A percentile compares a stretch with the other conserved stretches of the same genome.
These are phyloP conservation scores for Caenorhabditis brenneri DNA, from an alignment of 1,140 invertebrate species.

Conservation along the genomic window DNA sequence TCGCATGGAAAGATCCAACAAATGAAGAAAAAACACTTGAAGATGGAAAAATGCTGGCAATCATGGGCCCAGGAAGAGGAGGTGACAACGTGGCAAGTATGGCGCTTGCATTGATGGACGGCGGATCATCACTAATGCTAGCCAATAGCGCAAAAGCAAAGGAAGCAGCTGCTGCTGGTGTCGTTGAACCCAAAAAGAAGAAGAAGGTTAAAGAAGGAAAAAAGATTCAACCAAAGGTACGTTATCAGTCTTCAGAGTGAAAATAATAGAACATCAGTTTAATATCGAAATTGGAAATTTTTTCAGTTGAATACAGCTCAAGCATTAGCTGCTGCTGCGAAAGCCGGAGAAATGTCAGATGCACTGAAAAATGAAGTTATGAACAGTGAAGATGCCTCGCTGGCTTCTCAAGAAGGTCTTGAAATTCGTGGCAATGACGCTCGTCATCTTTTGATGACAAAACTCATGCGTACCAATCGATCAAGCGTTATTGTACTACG, in stretches of 20 bases:
- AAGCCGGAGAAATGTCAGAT: constrained; percentile 66
- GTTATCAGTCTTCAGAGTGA: background rate
- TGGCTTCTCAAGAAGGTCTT: constrained; percentile 57
- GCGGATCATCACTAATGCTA: background rate
- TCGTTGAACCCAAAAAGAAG: background rate
- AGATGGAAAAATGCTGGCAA: constrained; percentile 33
- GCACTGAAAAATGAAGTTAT: constrained; percentile 56
- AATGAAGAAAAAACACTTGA: constrained; percentile 17
- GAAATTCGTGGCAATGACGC: constrained; percentile 89
- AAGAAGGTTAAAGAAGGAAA: constrained; percentile 41
- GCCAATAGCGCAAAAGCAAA: constrained; percentile 17
- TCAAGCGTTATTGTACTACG: constrained; percentile 85
- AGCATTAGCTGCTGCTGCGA: constrained; percentile 61
- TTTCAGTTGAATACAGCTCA: constrained; percentile 63
- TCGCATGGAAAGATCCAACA: constrained; percentile 2
- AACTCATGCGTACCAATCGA: constrained; percentile 83
- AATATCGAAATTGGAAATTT: background rate
- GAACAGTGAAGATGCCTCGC: constrained; percentile 61
- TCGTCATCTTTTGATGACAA: constrained; percentile 96
- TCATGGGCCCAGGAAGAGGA: constrained; percentile 27
- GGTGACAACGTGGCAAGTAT: constrained; percentile 13
- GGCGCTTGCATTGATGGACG: constrained; percentile 44
- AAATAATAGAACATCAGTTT: too few relatives aligned
- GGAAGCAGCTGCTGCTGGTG: background rate
- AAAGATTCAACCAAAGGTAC: constrained; percentile 50